Conservation (phyloP, 2,888 invertebrate species). For the Campoletis raptor region DNA sequence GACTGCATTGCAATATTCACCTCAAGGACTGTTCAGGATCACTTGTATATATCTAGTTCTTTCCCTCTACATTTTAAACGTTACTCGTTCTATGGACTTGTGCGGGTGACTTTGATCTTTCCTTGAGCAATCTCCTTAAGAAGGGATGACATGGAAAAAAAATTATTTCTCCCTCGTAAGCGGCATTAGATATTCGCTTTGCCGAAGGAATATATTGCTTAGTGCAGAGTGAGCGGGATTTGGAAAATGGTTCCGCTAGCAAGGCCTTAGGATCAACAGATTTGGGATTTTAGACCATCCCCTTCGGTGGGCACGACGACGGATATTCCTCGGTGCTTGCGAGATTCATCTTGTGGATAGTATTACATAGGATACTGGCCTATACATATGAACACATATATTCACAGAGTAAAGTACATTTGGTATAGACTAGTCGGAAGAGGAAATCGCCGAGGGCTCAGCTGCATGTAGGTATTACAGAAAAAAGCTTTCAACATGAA, state of each 20-base stretch:
- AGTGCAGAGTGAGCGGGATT: slow-evolving; percentile 38
- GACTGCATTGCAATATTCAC: not conserved
- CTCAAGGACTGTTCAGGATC: not conserved
- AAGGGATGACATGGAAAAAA: slow-evolving; percentile 5
- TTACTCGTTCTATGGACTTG: not conserved
- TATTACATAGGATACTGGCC: slow-evolving; percentile 30
- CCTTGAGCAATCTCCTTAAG: not conserved
- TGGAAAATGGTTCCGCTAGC: slow-evolving; percentile 48
- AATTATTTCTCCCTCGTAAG: not conserved
- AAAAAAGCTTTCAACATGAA: slow-evolving; percentile 60
- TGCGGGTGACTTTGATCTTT: slow-evolving; percentile 9
- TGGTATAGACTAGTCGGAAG: slow-evolving; percentile 31
- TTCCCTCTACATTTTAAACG: too few species aligned
- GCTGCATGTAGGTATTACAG: slow-evolving; percentile 46
- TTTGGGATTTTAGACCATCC: slow-evolving; percentile 40
- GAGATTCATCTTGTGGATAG: slow-evolving; percentile 36
- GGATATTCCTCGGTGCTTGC: slow-evolving; percentile 44
- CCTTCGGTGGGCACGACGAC: slow-evolving; percentile 15
- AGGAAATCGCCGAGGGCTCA: slow-evolving; percentile 39
- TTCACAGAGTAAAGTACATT: slow-evolving; percentile 10
- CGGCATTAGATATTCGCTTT: slow-evolving; percentile 52
- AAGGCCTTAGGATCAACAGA: slow-evolving; percentile 64
- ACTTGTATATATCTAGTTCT: not conserved
- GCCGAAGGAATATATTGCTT: slow-evolving; percentile 47
- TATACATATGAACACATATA: slow-evolving; percentile 7